Base-by-base conservation (phyloP, 2,797 vertebrate species). In the Sandelia bainsii region DNA sequence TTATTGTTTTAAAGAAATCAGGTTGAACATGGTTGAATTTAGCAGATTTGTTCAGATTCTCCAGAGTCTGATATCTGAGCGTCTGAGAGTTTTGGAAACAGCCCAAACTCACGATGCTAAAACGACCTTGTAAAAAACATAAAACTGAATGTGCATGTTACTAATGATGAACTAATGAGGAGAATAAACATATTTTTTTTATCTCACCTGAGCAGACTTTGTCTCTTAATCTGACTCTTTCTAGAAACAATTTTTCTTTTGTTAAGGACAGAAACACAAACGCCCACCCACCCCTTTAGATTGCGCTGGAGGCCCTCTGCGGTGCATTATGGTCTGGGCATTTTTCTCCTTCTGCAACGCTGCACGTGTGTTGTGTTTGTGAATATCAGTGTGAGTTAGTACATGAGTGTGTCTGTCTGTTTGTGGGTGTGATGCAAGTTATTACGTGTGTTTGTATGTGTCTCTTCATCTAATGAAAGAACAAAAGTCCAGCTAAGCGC, bases 291-390 rank as follows among this genome's bases (percentile, higher is more conserved):
- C 77, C 42, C 73, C 27, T 64, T 77, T 51, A 49, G 39, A 73
- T 57, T 49, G 66, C 73, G 46, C 8, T 11, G 65, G 62, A 63
- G 57, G 68, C 84, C 76, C 80, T 51, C 9, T 2, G 25, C 25
- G 25, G 25, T 79, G 76, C 75, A 81, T 84, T 76, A 81, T 61
- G 80, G 67, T 70, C 67, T 17, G 25, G 34, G 32, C 64, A 77
- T 84, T 75, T 85, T 78, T 81, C 70, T 80, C 80, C 75, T 70
- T 72, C 71, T 73, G 48, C 56, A 61, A 2, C 8, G 27, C 53
- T 62, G 64, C 16, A 17, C 71, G 72, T 69, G 78, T 67, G 77
- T 70, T 77, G 70, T 75, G 75, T 83, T 69, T 54, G 70, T 76
- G 65, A 79, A 27, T 73, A 44, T 80, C 46, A 37, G 58, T 16